Base-by-base conservation (phyloP, 2,797 vertebrate genomes). In the Podarcis lilfordi region DNA sequence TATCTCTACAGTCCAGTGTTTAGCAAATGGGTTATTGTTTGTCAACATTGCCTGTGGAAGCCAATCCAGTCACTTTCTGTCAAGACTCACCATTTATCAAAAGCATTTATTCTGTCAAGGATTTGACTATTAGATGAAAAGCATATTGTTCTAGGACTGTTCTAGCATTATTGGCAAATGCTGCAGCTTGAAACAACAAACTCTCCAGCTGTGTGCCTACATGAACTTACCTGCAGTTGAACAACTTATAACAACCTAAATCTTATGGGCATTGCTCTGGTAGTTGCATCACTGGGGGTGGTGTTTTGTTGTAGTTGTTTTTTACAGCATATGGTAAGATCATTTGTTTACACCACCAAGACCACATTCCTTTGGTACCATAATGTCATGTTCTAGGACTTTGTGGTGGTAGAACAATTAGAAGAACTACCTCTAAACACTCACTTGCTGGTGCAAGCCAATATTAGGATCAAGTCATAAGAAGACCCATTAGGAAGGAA, bases 1-100 rank as follows among this genome's bases (percentile, higher is more conserved):
- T 94, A 85, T 92, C 86, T 92, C 71, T 77, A 0, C 72, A 92
- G 88, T 64, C 86, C 79, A 86, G 3, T 91, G 74, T 93, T 94
- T 91, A 94, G 80, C 87, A 95, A 93, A 89, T 89, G 86, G 93
- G 79, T 19, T 89, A 89, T 87, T 90, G 78, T 89, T 92, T 90
- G 79, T 87, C 93, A 79, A 15, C 81, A 93, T 95, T 94, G 87
- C 89, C 88, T 90, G 68, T 85, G 84, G 93, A 92, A 93, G 83
- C 89, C 84, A 89, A 59, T 92, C 82, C 40, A 87, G 87, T 93
- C 86, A 82, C 80, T 89, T 95, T 78, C 87, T 95, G 83, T 94
- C 93, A 94, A 90, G 91, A 85, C 72, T 82, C 82, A 19, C 68
- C 37, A 32, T 25, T 32, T 94, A 90, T 86, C 89, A 87, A 89